phyloP scores from a whole-genome alignment of 2,888 invertebrate species.

The Phyllotreta striolata region DNA sequence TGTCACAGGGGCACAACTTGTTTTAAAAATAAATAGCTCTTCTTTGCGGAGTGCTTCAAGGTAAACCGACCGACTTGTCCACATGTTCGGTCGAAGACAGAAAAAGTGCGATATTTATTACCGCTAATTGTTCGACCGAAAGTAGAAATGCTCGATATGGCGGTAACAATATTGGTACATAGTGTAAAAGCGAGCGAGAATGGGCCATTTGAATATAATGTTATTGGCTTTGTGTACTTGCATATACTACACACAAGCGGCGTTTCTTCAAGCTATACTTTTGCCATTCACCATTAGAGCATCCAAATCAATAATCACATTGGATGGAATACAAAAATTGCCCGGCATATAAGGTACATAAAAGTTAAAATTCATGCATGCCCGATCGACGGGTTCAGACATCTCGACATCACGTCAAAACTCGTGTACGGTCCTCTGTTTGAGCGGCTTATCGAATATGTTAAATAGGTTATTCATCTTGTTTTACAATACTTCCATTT shows the following conservation, averaged over 20 bases:
- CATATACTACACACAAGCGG: not conserved
- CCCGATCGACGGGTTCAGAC: not conserved
- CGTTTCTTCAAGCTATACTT: too few species aligned
- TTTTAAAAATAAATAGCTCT: slow-evolving; percentile 33
- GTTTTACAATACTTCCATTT: slow-evolving; percentile 12
- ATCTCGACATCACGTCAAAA: slow-evolving; percentile 11
- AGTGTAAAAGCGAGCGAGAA: not conserved
- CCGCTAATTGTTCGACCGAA: slow-evolving; percentile 29
- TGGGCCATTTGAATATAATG: slow-evolving; percentile 13
- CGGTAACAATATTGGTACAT: slow-evolving; percentile 24
- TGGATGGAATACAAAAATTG: not conserved
- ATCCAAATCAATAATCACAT: too few species aligned
- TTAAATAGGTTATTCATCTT: slow-evolving; percentile 13
- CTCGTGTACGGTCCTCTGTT: slow-evolving; percentile 4
- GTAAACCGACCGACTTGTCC: slow-evolving; percentile 33
- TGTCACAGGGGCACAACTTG: slow-evolving; percentile 37
- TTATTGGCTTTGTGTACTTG: not conserved
- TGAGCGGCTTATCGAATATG: slow-evolving; percentile 7
- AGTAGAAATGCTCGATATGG: slow-evolving; percentile 27
- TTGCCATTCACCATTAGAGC: too few species aligned
- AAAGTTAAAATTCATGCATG: slow-evolving; percentile 9
- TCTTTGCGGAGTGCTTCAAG: slow-evolving; percentile 29
- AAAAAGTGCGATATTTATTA: slow-evolving; percentile 31
- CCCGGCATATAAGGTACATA: not conserved
- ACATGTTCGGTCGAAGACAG: slow-evolving; percentile 23